These are phyloP conservation scores for Tiaroga cobitis DNA, from an alignment of 2,797 vertebrate species.

Conservation along the genomic window DNA sequence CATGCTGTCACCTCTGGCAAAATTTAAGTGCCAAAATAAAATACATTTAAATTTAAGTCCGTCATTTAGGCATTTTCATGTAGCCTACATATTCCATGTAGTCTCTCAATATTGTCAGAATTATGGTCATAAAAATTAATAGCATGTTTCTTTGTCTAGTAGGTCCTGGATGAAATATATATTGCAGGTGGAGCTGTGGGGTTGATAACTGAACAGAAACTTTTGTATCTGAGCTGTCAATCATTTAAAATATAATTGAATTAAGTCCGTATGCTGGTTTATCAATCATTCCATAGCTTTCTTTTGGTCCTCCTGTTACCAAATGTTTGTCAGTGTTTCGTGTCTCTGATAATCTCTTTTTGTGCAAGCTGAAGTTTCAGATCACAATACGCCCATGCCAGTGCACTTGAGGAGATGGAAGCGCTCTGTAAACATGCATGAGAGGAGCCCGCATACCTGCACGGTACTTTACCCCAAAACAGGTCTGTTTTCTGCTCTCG, in stretches of 20 bases:
- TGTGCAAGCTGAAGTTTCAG: neutral
- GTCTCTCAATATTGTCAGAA: too few species aligned
- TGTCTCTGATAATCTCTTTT: neutral
- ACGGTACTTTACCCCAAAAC: neutral
- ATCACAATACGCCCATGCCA: neutral
- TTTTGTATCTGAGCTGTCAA: neutral
- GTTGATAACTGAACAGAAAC: neutral
- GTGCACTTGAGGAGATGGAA: constrained; percentile 1
- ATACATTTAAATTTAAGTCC: too few species aligned
- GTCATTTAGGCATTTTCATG: too few species aligned
- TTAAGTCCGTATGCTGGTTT: neutral
- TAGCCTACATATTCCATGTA: too few species aligned
- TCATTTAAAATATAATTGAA: neutral
- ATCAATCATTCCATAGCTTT: neutral
- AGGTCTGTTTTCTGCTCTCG: constrained; percentile 37
- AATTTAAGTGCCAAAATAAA: neutral
- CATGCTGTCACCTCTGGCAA: neutral
- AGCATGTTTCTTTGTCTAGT: neutral
- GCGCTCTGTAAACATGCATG: constrained; percentile 34
- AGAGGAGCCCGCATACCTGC: constrained; percentile 21
- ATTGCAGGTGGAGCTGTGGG: neutral
- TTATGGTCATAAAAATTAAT: too few species aligned
- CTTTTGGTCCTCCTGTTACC: neutral
- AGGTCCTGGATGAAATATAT: neutral
- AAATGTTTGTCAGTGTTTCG: neutral